phyloP scores from a whole-genome alignment of 2,113 vertebrate species.

The Jacana jacana region DNA sequence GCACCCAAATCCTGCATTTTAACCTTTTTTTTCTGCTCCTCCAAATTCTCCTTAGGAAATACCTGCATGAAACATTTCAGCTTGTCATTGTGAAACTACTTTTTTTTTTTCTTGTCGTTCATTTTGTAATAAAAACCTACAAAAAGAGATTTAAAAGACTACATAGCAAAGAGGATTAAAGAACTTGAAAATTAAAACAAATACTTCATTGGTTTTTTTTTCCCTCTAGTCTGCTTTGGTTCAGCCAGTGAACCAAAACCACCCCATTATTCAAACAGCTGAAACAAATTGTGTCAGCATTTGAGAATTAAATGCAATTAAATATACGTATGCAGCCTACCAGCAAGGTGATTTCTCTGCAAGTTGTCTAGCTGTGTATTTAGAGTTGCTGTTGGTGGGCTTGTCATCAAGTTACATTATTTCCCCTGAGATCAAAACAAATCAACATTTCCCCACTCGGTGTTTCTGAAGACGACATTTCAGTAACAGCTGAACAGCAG shows the following conservation, averaged over 20 bases:
- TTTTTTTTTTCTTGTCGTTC: not conserved
- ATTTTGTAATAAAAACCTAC: not conserved
- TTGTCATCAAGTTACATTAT: slow-evolving; percentile 31
- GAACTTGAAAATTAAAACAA: not conserved
- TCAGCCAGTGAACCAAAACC: not conserved
- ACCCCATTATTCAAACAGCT: not conserved
- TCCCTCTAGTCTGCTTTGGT: not conserved
- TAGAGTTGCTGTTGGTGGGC: slow-evolving; percentile 11
- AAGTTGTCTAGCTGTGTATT: slow-evolving; percentile 3
- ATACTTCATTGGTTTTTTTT: not conserved
- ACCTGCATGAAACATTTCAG: not conserved
- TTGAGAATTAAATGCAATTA: slow-evolving; percentile 57
- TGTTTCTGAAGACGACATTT: not conserved
- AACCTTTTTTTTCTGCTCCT: too few species aligned
- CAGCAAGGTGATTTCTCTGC: slow-evolving; percentile 41
- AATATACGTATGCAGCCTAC: not conserved
- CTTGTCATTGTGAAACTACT: not conserved
- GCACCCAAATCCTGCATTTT: not conserved
- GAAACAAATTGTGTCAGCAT: not conserved
- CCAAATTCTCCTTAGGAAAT: not conserved
- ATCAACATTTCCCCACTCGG: not conserved
- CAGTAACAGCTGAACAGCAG: slow-evolving; percentile 49
- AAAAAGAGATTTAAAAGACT: not conserved
- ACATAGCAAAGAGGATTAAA: not conserved
- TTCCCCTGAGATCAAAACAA: slow-evolving; percentile 61